phyloP scores from a whole-genome alignment of 2,888 invertebrate genomes.

The Rhyacophila evoluta region DNA sequence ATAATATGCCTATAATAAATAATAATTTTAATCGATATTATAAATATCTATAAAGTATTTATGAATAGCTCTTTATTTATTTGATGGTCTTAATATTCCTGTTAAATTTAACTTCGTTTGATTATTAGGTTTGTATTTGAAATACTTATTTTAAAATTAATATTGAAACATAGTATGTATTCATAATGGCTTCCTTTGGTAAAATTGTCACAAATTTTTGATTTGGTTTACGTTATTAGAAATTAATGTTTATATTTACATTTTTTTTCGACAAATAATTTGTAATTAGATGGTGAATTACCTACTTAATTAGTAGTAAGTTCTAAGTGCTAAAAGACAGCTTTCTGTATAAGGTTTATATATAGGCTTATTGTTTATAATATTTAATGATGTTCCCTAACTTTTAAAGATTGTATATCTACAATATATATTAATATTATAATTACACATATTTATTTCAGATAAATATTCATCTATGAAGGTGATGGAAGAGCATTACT shows the following conservation, averaged over 20 bases:
- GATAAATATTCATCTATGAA: not conserved
- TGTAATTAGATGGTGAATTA: not conserved
- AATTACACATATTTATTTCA: too few relatives aligned
- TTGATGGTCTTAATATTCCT: not conserved
- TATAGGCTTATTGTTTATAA: not conserved
- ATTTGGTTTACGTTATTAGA: not conserved
- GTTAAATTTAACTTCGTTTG: not conserved
- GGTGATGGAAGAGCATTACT: not conserved
- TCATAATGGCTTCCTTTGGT: not conserved
- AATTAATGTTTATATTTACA: not conserved
- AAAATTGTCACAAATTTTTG: constrained; percentile 8
- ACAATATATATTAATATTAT: not conserved
- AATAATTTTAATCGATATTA: not conserved
- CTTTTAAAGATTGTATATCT: not conserved
- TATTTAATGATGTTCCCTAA: not conserved
- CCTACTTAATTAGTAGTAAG: not conserved
- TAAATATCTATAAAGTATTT: not conserved
- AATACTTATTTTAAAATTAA: not conserved
- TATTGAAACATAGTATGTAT: not conserved
- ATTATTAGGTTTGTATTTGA: not conserved
- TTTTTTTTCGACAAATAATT: not conserved
- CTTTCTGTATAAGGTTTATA: not conserved
- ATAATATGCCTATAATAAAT: not conserved
- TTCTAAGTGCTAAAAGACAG: constrained; percentile 14
- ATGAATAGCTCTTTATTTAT: not conserved